Evolutionary conservation across 2,113 vertebrate genomes (phyloP).

Genomic region (Phalacrocorax aristotelis): DNA sequence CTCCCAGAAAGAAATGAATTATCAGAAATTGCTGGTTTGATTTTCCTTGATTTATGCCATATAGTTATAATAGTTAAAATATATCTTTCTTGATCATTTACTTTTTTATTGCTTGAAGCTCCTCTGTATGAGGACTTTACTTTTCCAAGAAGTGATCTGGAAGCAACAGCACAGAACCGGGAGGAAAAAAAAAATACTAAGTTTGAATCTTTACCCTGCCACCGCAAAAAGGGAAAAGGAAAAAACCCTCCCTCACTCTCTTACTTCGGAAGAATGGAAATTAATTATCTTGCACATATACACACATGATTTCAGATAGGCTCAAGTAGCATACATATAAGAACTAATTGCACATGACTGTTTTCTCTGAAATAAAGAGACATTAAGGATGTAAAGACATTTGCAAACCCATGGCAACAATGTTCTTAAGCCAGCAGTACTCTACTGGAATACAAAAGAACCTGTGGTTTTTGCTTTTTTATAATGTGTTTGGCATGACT

Average conservation of each 20-base stretch:
- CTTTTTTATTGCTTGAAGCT: neutral
- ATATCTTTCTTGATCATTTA: neutral
- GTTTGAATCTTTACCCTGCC: neutral
- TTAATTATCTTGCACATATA: neutral
- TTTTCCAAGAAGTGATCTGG: neutral
- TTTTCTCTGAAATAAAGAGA: constrained; percentile 25
- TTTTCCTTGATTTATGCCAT: neutral
- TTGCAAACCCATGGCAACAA: neutral
- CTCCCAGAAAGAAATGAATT: neutral
- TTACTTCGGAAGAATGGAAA: neutral
- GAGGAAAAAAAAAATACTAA: neutral
- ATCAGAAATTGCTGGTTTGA: neutral
- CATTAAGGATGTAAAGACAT: constrained; percentile 30
- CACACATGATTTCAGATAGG: neutral
- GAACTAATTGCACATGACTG: neutral
- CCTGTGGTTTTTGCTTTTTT: neutral
- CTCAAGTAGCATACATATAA: neutral
- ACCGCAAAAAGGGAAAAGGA: neutral
- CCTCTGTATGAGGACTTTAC: neutral
- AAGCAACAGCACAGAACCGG: neutral
- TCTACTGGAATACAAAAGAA: constrained; percentile 19
- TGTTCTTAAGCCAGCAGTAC: neutral
- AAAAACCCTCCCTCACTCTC: neutral
- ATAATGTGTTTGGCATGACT: neutral
- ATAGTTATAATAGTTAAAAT: neutral